Percentiles rank a stretch among this genome's conserved stretches.
Evolutionary conservation across 2,113 vertebrate species (phyloP).

Genomic region (Tonatia bakeri): DNA sequence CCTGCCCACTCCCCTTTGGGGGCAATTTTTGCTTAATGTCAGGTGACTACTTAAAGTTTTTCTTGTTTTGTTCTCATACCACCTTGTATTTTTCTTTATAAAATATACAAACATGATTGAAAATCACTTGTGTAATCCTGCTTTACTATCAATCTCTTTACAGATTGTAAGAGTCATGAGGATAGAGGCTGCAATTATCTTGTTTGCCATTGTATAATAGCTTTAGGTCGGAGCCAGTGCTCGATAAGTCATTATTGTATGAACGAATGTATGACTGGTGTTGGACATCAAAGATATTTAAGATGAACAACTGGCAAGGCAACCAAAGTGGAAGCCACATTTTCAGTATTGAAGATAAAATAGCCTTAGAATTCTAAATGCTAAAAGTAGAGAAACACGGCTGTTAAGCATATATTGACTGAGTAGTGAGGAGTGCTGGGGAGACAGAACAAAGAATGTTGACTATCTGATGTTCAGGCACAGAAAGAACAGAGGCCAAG

Average conservation of each 20-base stretch:
- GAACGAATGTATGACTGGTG: background rate
- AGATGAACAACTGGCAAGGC: background rate
- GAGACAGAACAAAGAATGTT: background rate
- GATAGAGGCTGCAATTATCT: background rate
- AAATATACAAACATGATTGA: background rate
- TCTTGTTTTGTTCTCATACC: slow-evolving; percentile 22
- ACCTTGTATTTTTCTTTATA: slow-evolving; percentile 16
- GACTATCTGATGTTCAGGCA: background rate
- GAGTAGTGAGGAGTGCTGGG: background rate
- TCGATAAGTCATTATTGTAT: background rate
- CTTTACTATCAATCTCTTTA: background rate
- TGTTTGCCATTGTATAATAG: background rate
- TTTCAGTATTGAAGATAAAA: background rate
- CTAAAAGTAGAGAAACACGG: background rate
- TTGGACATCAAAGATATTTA: background rate
- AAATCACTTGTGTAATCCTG: background rate
- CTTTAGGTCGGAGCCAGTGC: background rate
- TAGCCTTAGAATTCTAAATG: background rate
- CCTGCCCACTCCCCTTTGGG: background rate
- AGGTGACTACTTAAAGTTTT: background rate
- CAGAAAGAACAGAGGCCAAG: background rate
- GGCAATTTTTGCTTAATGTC: background rate
- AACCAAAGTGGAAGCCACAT: background rate
- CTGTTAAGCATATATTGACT: background rate
- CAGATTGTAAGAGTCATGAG: background rate